phyloP scores from a whole-genome alignment of 1,140 invertebrate genomes.

The Drosophila leontia region DNA sequence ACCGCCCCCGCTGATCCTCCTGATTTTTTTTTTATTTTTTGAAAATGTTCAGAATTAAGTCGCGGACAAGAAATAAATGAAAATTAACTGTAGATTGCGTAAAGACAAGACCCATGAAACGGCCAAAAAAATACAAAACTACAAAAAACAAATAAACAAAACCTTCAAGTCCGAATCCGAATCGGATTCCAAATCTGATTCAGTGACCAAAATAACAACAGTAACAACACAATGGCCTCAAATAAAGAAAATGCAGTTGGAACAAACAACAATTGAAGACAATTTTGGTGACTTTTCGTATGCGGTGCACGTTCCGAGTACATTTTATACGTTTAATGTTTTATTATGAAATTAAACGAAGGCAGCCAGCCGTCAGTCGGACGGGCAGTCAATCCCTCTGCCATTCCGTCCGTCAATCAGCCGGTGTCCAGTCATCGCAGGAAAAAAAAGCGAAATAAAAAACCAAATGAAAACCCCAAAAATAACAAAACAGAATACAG shows the following conservation, averaged over 20 bases:
- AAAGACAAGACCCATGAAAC: conserved; percentile 50
- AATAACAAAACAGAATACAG: conserved; percentile 46
- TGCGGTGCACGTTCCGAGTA: conserved; percentile 66
- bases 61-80: conserved; percentile 54
- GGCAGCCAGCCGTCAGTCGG: conserved; percentile 41
- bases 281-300: conserved; percentile 63
- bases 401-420: conserved; percentile 42
- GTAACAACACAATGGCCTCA: conserved; percentile 24
- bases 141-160: conserved; percentile 63
- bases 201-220: conserved; percentile 50
- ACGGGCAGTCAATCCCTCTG: conserved; percentile 28
- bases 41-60: conserved; percentile 63
- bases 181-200: conserved; percentile 61
- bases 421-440: conserved; percentile 34
- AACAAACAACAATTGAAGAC: conserved; percentile 51
- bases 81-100: conserved; percentile 74
- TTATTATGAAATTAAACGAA: conserved; percentile 76
- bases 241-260: conserved; percentile 49
- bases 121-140: conserved; percentile 7
- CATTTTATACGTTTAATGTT: conserved; percentile 79
- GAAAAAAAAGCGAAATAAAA: neutral
- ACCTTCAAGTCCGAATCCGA: conserved; percentile 62
- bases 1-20: conserved; percentile 11
- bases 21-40: neutral
- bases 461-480: conserved; percentile 30